Base-by-base conservation (phyloP, 2,888 invertebrate genomes). In the Dendrolimus pini region DNA sequence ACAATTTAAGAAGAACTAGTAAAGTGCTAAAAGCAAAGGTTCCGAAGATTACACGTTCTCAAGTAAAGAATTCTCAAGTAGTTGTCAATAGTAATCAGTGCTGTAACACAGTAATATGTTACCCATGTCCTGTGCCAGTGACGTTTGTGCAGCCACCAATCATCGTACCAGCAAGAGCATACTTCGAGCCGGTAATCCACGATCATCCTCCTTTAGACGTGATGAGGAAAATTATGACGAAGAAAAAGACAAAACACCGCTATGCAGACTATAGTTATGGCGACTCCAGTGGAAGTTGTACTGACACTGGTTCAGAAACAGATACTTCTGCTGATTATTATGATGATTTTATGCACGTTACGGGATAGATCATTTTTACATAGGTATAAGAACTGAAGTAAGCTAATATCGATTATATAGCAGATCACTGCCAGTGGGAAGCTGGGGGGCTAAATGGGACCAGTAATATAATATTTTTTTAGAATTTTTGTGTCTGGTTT, bases 161-260 rank as follows among this genome's bases (percentile, higher is more conserved):
- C 0, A 59, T 84, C 1, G 54, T 83, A 1, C 83, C 80, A 7
- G 80, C 72, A 52, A 74, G 64, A 41, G 65, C 80, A 0, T 75
- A 75, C 41, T 89, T 65, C 61, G 86, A 88, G 59, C 82, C 79
- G 0, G 85, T 88, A 6, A 62, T 71, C 6, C 89, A 87, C 54
- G 67, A 85, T 53, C 89, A 89, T 58, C 89, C 89, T 1, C 80
- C 85, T 0, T 53, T 78, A 1, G 54, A 71, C 10, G 61, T 74
- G 52, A 78, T 89, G 14, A 73, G 65, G 56, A 63, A 66, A 54
- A 65, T 83, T 1, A 72, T 83, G 41, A 55, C 64, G 56, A 67
- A 59, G 53, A 59, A 64, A 30, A 60, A 62, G 58, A 65, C 67
- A 64, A 59, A 64, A 30, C 54, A 61, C 47, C 47, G 47, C 47